phyloP scores from a whole-genome alignment of 2,113 vertebrate genomes.

The Brachirus orientalis region DNA sequence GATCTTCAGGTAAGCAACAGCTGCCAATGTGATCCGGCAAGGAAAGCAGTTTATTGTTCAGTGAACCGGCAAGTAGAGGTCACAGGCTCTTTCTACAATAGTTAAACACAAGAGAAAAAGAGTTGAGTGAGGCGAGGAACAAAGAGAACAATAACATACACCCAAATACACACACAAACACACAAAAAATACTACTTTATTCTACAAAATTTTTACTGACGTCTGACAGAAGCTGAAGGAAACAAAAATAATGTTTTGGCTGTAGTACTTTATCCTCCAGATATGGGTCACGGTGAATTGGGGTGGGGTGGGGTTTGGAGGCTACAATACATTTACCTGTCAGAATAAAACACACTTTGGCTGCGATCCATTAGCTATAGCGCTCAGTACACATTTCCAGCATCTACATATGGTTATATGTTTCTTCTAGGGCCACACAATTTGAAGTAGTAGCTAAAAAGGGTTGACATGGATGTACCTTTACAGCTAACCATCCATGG shows the following conservation, averaged over 20 bases:
- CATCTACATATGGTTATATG: not conserved
- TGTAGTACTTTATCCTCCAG: too few species aligned
- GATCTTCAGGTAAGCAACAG: too few species aligned
- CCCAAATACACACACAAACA: too few species aligned
- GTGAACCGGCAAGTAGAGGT: not conserved
- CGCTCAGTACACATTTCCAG: not conserved
- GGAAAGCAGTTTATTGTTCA: not conserved
- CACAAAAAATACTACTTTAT: too few species aligned
- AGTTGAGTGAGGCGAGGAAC: not conserved
- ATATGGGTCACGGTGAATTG: too few species aligned
- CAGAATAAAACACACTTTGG: not conserved
- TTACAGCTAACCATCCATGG: too few species aligned
- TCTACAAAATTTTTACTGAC: not conserved
- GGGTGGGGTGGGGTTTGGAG: not conserved
- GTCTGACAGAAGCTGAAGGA: not conserved
- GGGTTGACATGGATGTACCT: too few species aligned
- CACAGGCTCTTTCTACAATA: not conserved
- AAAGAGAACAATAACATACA: not conserved
- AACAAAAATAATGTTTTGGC: not conserved
- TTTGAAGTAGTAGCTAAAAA: too few species aligned
- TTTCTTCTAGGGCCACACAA: too few species aligned
- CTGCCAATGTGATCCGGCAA: not conserved
- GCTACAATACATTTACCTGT: not conserved
- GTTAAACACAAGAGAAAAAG: slow-evolving; percentile 1
- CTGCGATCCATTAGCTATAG: not conserved